Evolutionary conservation across 1,140 invertebrate genomes (phyloP), one percentile per base, ranked within the genome.

Genomic region (Euglossa dilemma): DNA sequence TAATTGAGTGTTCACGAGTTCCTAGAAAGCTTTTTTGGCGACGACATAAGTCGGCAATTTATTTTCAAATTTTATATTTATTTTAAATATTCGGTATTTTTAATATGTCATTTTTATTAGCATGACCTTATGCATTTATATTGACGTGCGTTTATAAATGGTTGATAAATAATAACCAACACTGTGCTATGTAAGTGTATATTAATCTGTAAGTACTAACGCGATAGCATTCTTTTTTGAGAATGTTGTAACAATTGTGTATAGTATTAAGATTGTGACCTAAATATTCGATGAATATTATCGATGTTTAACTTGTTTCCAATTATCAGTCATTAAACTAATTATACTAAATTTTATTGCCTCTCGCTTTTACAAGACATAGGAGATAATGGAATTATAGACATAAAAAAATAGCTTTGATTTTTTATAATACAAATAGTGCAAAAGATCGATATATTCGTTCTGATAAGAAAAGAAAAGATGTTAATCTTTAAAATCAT

Each of bases 1-100:
- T 54, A 84, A 81, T 87, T 80, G 77, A 85, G 61, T 56, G 59
- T 73, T 70, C 74, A 56, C 79, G 66, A 85, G 81, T 90, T 88
- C 88, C 86, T 89, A 91, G 82, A 85, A 74, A 72, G n/a, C 16
- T 72, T 76, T 80, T 57, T 56, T 45, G 36, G 14, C 9, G 18
- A 1, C 18, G 57, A 57, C n/a, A 66, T 28, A 25, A 36, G 45
- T 77, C 45, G 9, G 8, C 28, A 66, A 56, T 66, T 66, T 54
- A 25, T 45, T 47, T 66, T 20, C 1, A n/a, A 64, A 66, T 74
- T 28, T 9, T 12, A 66, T 74, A 81, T 64, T 74, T 66, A 74
- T 80, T 80, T 63, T 67, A 76, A 72, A 36, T 23, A 57, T 76
- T 74, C 11, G 28, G 2, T 75, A 74, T 28, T 64, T 75, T 47